Percentiles rank a stretch among this genome's conserved stretches.
phyloP scores from a whole-genome alignment of 2,797 vertebrate species.

The Eidolon dupreanum region DNA sequence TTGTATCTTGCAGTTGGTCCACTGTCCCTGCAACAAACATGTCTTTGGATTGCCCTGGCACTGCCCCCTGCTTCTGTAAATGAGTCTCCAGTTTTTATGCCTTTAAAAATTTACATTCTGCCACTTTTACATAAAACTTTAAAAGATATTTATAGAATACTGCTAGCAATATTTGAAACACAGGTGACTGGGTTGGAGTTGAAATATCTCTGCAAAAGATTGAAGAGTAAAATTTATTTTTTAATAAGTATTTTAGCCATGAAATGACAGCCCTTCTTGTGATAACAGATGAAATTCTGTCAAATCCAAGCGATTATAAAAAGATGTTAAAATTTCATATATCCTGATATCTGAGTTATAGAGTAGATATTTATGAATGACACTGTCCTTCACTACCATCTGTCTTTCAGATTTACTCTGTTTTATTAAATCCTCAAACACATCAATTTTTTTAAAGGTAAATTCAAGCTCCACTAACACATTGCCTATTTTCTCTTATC shows the following conservation, averaged over 20 bases:
- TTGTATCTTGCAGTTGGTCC: no score
- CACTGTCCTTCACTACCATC: neutral
- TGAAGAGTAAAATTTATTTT: neutral
- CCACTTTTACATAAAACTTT: neutral
- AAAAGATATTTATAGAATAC: neutral
- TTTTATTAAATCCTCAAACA: neutral
- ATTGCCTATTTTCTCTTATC: neutral
- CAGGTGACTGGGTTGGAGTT: neutral
- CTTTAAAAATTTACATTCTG: slow-evolving; percentile 37
- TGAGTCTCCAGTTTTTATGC: neutral
- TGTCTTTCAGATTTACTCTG: neutral
- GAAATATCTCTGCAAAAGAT: neutral
- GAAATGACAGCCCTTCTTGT: neutral
- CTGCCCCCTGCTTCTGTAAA: no score
- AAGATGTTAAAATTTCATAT: neutral
- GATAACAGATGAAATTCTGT: neutral
- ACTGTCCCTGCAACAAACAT: no score
- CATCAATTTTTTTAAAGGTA: neutral
- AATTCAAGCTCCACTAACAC: neutral
- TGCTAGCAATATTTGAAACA: neutral
- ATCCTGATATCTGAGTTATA: neutral
- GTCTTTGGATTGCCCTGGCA: no score
- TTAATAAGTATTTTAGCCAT: neutral
- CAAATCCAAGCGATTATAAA: slow-evolving; percentile 10
- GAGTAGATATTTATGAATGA: neutral